Conservation (phyloP, 2,888 invertebrate genomes). For the Lypha dubia region DNA sequence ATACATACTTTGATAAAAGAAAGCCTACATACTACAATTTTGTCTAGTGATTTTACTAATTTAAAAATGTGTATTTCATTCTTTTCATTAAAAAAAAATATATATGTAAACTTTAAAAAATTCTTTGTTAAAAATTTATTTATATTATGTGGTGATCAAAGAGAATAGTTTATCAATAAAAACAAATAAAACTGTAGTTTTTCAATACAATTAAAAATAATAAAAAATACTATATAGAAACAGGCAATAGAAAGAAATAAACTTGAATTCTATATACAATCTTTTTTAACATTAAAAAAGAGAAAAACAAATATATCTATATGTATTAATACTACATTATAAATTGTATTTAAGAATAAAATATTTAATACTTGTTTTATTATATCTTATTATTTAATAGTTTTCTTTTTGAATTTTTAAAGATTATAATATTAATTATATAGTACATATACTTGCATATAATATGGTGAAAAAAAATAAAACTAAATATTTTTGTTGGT, state of each 20-base stretch:
- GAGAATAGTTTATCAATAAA: constrained; percentile 1
- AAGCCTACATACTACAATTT: constrained; percentile 22
- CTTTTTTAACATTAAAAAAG: constrained; percentile 50
- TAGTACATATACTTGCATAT: constrained; percentile 50
- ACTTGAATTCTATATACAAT: constrained; percentile 38
- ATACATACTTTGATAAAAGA: background rate
- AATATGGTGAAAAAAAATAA: constrained; percentile 48
- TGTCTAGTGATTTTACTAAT: background rate
- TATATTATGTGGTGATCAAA: constrained; percentile 54
- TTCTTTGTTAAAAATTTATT: constrained; percentile 4
- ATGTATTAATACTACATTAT: constrained; percentile 53
- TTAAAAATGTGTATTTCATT: constrained; percentile 3
- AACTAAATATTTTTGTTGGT: constrained; percentile 79
- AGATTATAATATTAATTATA: constrained; percentile 62
- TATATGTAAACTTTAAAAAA: constrained; percentile 2
- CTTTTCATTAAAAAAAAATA: constrained; percentile 11
- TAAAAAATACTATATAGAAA: constrained; percentile 33
- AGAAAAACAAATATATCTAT: constrained; percentile 39
- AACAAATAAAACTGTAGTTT: constrained; percentile 1
- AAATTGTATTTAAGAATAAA: constrained; percentile 66
- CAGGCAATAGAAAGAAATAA: constrained; percentile 53
- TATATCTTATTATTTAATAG: too few relatives aligned
- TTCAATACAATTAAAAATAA: constrained; percentile 6
- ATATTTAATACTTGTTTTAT: constrained; percentile 66
- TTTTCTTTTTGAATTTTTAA: constrained; percentile 60